phyloP scores from a whole-genome alignment of 64 coral and sea anemone genomes.

The Montipora sp. region DNA sequence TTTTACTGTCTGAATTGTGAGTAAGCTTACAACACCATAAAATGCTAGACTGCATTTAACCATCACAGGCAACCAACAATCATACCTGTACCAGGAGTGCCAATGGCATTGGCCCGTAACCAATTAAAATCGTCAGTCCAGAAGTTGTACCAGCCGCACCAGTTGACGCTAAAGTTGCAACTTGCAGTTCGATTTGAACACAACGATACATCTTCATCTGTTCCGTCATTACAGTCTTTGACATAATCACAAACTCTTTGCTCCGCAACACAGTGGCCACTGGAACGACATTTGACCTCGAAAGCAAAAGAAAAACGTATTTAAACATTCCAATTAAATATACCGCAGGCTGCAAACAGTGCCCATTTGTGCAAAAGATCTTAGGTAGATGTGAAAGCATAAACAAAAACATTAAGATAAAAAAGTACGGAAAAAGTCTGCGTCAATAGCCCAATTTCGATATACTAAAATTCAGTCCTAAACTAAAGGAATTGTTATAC shows the following conservation, averaged over 20 bases:
- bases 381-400: no score
- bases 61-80: background rate
- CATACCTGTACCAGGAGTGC: constrained; percentile 66
- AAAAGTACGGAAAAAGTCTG: no score
- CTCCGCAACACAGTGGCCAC: constrained; percentile 74
- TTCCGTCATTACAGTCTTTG: constrained; percentile 78
- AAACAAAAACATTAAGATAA: no score
- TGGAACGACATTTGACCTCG: constrained; percentile 75
- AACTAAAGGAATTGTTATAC: no score
- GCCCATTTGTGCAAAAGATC: no score
- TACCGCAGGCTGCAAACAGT: no score
- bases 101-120: constrained; percentile 47
- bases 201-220: constrained; percentile 56
- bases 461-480: no score
- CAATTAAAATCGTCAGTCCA: constrained; percentile 83
- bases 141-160: constrained; percentile 67
- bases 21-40: no score
- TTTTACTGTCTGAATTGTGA: no score
- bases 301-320: background rate
- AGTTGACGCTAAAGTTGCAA: constrained; percentile 79
- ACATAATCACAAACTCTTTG: constrained; percentile 78
- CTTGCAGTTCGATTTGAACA: constrained; percentile 70
- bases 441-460: no score
- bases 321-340: background rate
- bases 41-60: background rate